Conservation (phyloP, 2,797 vertebrate species). For the Pipistrellus nathusii region DNA sequence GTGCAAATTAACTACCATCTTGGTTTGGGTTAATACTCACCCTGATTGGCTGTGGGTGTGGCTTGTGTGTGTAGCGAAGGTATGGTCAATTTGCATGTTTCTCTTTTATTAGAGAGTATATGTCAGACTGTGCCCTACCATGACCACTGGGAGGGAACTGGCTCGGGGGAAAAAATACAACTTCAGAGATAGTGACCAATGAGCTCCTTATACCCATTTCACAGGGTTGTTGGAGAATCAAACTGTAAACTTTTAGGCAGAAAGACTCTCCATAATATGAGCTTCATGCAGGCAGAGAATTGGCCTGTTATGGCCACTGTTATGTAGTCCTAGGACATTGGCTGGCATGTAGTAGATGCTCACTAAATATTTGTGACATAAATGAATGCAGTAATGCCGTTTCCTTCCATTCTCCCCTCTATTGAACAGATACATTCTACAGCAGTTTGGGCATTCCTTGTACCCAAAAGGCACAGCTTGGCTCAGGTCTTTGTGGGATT, state of each 20-base stretch:
- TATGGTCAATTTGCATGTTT: no score
- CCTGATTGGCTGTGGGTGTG: no score
- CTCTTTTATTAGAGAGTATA: no score
- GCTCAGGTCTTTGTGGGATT: background rate
- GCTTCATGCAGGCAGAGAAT: background rate
- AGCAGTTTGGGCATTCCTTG: background rate
- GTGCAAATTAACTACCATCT: no score
- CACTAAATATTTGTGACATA: background rate
- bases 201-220: background rate
- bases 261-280: background rate
- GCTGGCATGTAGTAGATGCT: background rate
- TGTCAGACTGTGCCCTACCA: background rate
- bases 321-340: background rate
- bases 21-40: no score
- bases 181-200: background rate
- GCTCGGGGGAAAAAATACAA: background rate
- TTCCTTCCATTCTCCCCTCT: background rate
- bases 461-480: background rate
- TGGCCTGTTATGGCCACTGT: background rate
- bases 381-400: background rate
- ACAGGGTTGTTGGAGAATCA: no score
- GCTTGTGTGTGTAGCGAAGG: no score
- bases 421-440: fast-evolving
- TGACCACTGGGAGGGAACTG: background rate
- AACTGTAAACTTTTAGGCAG: background rate